Evolutionary conservation across 2,888 invertebrate genomes (phyloP), one percentile per base, ranked within the genome.

Genomic region (Drosophila kanekoi): DNA sequence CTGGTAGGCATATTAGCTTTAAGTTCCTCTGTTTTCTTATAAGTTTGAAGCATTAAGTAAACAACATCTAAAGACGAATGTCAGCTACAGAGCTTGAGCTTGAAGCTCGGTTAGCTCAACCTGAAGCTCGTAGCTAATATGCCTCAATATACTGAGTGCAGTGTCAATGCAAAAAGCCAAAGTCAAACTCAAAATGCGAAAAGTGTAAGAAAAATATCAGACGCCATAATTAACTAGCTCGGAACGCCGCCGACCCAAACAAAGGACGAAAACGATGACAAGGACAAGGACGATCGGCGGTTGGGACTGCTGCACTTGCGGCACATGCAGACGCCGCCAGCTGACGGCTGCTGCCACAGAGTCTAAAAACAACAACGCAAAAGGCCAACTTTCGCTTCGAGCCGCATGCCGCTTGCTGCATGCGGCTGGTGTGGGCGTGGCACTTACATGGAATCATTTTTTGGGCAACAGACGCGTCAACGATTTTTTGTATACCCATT

Each of bases 191-290:
- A 32, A 53, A 45, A 54, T 40, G 57, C 52, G 63, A 54, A 57
- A 54, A 72, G 73, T 51, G 65, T 45, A 44, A 45, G 73, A 14
- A 77, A 81, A 81, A 74, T 84, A 87, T 85, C 86, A 84, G 87
- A 87, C 86, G 75, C 72, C 83, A 82, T 87, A 84, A 87, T 84
- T 84, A 84, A 84, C 83, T 87, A 71, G 85, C 79, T 83, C 87
- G 87, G 73, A 85, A 85, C 67, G 87, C 72, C 65, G 65, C 33
- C 62, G 54, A 41, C 53, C 52, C 62, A 56, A 28, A 62, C 62
- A 73, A 75, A 68, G 45, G 53, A 56, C 28, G 37, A 48, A 58
- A 40, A 57, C 44, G 38, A 49, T 23, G 51, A 53, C 43, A 28
- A 58, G 47, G 44, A 37, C 74, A 68, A 59, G 67, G 72, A 66